phyloP scores from a whole-genome alignment of 2,888 invertebrate genomes.

The Cheilosia scutellata region DNA sequence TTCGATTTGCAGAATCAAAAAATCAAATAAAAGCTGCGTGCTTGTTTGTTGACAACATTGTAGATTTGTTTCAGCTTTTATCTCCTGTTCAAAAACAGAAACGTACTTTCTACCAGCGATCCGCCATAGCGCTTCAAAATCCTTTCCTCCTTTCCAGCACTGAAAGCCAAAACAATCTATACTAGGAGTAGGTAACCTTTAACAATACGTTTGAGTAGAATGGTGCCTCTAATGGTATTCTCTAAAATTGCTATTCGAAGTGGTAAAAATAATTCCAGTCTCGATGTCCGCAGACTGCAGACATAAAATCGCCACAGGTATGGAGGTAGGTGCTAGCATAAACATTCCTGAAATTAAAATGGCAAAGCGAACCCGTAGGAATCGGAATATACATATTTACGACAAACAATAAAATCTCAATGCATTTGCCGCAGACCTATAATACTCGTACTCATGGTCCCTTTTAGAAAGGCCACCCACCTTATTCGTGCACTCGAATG shows the following conservation, averaged over 20 bases:
- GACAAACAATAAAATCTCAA: slow-evolving; percentile 55
- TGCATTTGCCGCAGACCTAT: slow-evolving; percentile 24
- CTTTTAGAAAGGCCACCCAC: background rate
- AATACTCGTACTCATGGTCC: background rate
- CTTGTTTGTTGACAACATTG: too few species aligned
- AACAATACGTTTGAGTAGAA: background rate
- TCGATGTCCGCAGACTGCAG: slow-evolving; percentile 3
- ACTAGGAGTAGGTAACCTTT: background rate
- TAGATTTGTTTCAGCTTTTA: too few species aligned
- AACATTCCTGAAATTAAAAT: slow-evolving; percentile 35
- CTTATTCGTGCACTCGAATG: slow-evolving; percentile 30
- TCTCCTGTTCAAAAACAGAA: too few species aligned
- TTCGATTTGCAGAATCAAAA: too few species aligned
- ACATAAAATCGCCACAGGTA: slow-evolving; percentile 39
- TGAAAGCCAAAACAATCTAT: too few species aligned
- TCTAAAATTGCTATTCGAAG: background rate
- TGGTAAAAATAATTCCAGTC: background rate
- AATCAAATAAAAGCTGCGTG: too few species aligned
- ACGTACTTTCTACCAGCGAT: too few species aligned
- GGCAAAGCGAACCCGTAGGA: slow-evolving; percentile 22
- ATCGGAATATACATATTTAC: slow-evolving; percentile 45
- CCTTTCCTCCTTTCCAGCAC: too few species aligned
- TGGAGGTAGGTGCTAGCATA: background rate
- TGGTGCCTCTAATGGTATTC: background rate
- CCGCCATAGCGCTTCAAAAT: background rate